Evolutionary conservation across 2,888 invertebrate species (phyloP), one percentile per base, ranked within the genome.

Genomic region (Caenorhabditis doughertyi): DNA sequence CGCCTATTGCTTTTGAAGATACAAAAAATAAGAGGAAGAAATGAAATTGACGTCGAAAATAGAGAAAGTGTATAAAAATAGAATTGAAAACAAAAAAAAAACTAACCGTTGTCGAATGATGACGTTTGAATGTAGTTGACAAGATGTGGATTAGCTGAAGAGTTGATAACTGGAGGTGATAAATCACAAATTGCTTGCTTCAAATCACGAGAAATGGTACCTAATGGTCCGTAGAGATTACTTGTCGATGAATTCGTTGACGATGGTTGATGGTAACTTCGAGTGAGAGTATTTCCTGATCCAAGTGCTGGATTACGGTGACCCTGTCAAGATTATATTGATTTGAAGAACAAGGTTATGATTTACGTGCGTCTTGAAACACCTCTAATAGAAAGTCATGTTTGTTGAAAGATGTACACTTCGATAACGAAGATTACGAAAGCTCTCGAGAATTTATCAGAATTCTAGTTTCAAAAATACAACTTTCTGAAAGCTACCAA

Each of bases 261-360:
- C 5, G 83, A 79, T 55, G 83, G 83, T 55, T 79, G 79, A 73
- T 83, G 83, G 56, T 79, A 83, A 29, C 83, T 83, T 21, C 83
- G 62, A 18, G 79, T 83, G 47, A 83, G 71, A 1, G 83, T 83
- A 68, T 71, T 74, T 0, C 39, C 58, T 16, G 77, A 77, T 13
- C 83, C 79, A 42, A 83, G 65, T 23, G 64, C 79, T 27, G 83
- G 83, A 53, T 83, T 83, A 51, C 83, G 83, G 35, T 83, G 83
- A n/a, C 83, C 83, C 58, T 77, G 73, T 2, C 62, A 68, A 23
- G 3, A 47, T 13, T 4, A n/a, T 7, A 47, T 47, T 47, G n/a
- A 2, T 18, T 47, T 47, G n/a, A 35, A 35, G n/a, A n/a, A n/a
- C n/a, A n/a, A n/a, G n/a, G n/a, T n/a, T n/a, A n/a, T n/a, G n/a